Evolutionary conservation across 2,888 invertebrate genomes (phyloP).

Genomic region (Apodemia mormo): DNA sequence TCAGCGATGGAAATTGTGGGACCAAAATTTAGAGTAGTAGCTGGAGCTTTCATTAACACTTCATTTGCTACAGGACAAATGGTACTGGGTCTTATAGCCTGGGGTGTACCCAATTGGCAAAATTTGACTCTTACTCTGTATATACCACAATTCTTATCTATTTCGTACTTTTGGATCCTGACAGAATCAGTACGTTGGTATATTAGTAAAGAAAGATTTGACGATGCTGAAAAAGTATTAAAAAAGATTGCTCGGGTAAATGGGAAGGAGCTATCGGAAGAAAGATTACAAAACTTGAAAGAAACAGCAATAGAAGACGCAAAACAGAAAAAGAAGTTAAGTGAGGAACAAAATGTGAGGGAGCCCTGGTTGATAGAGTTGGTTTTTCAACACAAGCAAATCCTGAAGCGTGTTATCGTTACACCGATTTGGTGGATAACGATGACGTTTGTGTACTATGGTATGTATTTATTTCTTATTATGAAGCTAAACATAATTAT

Average conservation of each 20-base stretch:
- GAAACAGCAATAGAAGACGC: constrained; percentile 61
- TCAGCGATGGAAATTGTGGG: constrained; percentile 90
- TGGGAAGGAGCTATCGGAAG: constrained; percentile 77
- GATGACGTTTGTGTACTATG: constrained; percentile 87
- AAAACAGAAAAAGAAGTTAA: constrained; percentile 32
- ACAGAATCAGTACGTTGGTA: constrained; percentile 91
- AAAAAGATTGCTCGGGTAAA: constrained; percentile 84
- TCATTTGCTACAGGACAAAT: constrained; percentile 89
- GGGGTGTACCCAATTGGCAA: constrained; percentile 87
- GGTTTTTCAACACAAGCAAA: constrained; percentile 56
- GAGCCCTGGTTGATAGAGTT: constrained; percentile 60
- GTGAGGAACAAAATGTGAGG: constrained; percentile 45
- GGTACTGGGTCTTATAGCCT: constrained; percentile 85
- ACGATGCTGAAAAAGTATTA: constrained; percentile 84
- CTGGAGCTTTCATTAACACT: constrained; percentile 86
- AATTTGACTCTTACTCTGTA: constrained; percentile 85
- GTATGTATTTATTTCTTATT: constrained; percentile 42
- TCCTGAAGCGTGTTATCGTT: constrained; percentile 58
- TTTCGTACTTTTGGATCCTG: constrained; percentile 86
- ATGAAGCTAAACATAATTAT: too few species aligned
- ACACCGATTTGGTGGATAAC: constrained; percentile 86
- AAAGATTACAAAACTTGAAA: constrained; percentile 69
- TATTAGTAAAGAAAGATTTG: constrained; percentile 84
- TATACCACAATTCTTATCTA: constrained; percentile 85
- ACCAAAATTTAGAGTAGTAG: constrained; percentile 86